Evolutionary conservation across 2,888 invertebrate species (phyloP), one percentile per base, ranked within the genome.

Genomic region (Tholera decimalis): DNA sequence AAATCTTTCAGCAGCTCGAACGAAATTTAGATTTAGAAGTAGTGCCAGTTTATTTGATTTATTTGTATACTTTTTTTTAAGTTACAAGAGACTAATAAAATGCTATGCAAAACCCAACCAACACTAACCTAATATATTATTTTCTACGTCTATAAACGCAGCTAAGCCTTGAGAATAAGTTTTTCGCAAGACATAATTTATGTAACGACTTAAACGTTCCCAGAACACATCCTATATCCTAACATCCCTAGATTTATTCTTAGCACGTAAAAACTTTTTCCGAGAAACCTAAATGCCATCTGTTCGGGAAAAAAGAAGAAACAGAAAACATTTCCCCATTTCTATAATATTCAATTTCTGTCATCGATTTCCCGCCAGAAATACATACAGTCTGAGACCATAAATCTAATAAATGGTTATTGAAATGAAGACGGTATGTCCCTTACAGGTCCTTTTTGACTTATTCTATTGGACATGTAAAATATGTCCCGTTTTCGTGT

Each of bases 401-500:
- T 91, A 92, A 91, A 91, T 91, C 88, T 88, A 76, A 79, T 84
- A 87, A 90, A 90, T 88, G 88, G 89, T 85, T 89, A 88, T 88
- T 88, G 86, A 89, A 91, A 91, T 91, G 89, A 89, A 90, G 88
- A 88, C 87, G 88, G 88, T 85, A 67, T 78, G 80, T 80, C 85
- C 87, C 84, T 83, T 77, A 71, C 81, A 83, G 82, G 80, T 79
- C 80, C 62, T 74, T 74, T 75, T 62, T 81, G 81, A 79, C 83
- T 85, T 85, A 82, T 71, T 86, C 83, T 87, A 83, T 85, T 83
- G 74, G 65, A 76, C 76, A 73, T 75, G 71, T 78, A 76, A 82
- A 82, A 84, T 84, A 82, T 77, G 75, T 68, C 26, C 59, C 62
- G 64, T 71, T 73, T 65, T 49, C 71, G 50, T 84, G 76, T 77